A percentile compares a stretch with the other conserved stretches of the same genome.
phyloP scores from a whole-genome alignment of 2,888 invertebrate species.

The Antitype chi region DNA sequence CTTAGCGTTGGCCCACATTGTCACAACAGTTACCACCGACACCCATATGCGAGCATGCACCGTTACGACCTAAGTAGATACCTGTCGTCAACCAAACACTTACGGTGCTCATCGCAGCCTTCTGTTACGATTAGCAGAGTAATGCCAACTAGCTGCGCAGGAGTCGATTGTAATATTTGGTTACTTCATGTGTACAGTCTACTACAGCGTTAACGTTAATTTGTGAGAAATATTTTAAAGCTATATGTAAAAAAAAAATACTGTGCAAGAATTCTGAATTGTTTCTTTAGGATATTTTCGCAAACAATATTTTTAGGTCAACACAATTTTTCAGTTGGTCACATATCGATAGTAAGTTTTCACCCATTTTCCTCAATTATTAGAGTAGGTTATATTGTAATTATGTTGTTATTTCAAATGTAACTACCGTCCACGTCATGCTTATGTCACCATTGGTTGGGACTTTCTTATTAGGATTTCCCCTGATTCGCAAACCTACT shows the following conservation, averaged over 20 bases:
- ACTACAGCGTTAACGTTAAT: slow-evolving; percentile 9
- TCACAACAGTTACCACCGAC: neutral
- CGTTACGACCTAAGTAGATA: slow-evolving; percentile 42
- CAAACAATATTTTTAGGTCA: neutral
- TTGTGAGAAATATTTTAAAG: neutral
- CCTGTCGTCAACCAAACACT: slow-evolving; percentile 29
- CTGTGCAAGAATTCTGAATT: neutral
- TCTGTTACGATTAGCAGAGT: slow-evolving; percentile 77
- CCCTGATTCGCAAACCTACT: neutral
- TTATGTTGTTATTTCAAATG: slow-evolving; percentile 17
- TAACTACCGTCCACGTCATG: neutral
- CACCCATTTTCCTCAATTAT: slow-evolving; percentile 23
- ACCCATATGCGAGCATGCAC: slow-evolving; percentile 25
- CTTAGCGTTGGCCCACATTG: slow-evolving; percentile 29
- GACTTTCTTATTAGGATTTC: neutral
- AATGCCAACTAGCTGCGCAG: slow-evolving; percentile 78
- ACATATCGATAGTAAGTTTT: neutral
- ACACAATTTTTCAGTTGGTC: neutral
- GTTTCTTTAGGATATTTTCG: neutral
- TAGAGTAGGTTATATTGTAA: slow-evolving; percentile 8
- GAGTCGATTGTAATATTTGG: slow-evolving; percentile 65
- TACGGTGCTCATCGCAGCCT: slow-evolving; percentile 68
- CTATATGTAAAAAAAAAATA: neutral
- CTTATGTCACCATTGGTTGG: neutral
- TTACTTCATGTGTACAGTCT: slow-evolving; percentile 48